These are phyloP conservation scores for Clusia tigrina DNA, from an alignment of 2,888 invertebrate species.

Conservation along the genomic window DNA sequence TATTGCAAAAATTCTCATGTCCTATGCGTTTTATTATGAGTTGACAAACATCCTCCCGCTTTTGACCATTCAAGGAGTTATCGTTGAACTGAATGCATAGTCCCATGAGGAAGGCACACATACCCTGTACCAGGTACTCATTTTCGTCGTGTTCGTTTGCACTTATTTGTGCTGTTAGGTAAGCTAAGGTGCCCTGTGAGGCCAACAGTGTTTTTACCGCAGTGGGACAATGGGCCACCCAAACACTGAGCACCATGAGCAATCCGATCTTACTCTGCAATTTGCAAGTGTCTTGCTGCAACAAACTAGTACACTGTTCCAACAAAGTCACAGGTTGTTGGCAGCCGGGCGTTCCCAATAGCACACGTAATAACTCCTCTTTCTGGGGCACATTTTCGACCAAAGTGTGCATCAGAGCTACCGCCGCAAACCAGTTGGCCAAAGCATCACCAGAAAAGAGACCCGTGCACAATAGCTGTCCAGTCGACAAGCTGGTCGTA, in stretches of 20 bases:
- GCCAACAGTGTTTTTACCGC: constrained; percentile 85
- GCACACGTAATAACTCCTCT: constrained; percentile 89
- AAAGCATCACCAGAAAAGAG: constrained; percentile 86
- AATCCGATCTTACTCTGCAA: constrained; percentile 86
- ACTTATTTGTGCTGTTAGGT: constrained; percentile 80
- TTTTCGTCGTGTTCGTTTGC: constrained; percentile 90
- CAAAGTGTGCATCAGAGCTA: constrained; percentile 88
- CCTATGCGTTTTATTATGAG: constrained; percentile 90
- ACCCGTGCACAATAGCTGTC: constrained; percentile 92
- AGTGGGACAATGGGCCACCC: constrained; percentile 84
- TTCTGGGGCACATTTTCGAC: constrained; percentile 86
- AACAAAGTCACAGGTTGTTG: constrained; percentile 88
- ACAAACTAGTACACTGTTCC: constrained; percentile 84
- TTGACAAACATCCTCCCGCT: constrained; percentile 76
- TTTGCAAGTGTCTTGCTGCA: constrained; percentile 76
- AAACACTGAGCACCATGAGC: constrained; percentile 87
- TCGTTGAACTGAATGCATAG: constrained; percentile 91
- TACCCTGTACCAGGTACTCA: constrained; percentile 85
- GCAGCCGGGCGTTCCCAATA: constrained; percentile 85
- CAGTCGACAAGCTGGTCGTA: constrained; percentile 75
- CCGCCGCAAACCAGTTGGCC: constrained; percentile 95
- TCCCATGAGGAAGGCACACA: constrained; percentile 92
- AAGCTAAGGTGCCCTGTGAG: constrained; percentile 83
- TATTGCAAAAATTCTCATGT: constrained; percentile 85
- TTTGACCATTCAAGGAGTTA: constrained; percentile 77